Evolutionary conservation across 2,113 vertebrate genomes (phyloP).

Genomic region (Elaphurus davidianus): DNA sequence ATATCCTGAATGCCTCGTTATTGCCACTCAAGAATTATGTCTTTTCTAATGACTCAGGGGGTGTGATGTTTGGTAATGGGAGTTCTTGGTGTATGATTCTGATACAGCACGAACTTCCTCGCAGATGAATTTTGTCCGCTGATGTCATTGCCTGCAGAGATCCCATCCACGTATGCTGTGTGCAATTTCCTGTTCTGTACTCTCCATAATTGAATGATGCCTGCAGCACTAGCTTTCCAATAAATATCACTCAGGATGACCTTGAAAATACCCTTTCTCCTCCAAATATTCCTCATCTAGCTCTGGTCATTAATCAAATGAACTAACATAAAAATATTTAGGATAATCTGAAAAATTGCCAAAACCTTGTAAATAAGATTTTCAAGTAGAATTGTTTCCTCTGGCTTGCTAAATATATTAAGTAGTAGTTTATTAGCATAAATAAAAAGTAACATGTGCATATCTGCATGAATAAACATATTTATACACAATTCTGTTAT

Average conservation of each 20-base stretch:
- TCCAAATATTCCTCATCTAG: conserved; percentile 4
- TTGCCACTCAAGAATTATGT: neutral
- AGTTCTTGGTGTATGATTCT: neutral
- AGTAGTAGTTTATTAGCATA: neutral
- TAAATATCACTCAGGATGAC: conserved; percentile 19
- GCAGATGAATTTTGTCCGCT: neutral
- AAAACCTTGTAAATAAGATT: neutral
- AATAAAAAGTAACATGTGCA: neutral
- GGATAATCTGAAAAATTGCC: neutral
- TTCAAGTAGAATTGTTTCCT: neutral
- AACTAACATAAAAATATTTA: neutral
- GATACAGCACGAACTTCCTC: neutral
- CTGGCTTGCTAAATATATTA: neutral
- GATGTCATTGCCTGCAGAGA: conserved; percentile 18
- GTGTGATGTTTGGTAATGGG: neutral
- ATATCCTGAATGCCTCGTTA: neutral
- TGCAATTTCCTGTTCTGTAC: neutral
- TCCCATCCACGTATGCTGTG: neutral
- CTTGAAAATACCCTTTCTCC: conserved; percentile 31
- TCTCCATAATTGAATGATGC: neutral
- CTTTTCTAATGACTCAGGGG: neutral
- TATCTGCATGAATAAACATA: neutral
- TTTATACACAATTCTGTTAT: neutral
- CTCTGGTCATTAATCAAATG: neutral
- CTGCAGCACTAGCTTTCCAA: neutral